Evolutionary conservation across 2,797 vertebrate genomes (phyloP), one percentile per base, ranked within the genome.

Genomic region (Myotis planiceps): DNA sequence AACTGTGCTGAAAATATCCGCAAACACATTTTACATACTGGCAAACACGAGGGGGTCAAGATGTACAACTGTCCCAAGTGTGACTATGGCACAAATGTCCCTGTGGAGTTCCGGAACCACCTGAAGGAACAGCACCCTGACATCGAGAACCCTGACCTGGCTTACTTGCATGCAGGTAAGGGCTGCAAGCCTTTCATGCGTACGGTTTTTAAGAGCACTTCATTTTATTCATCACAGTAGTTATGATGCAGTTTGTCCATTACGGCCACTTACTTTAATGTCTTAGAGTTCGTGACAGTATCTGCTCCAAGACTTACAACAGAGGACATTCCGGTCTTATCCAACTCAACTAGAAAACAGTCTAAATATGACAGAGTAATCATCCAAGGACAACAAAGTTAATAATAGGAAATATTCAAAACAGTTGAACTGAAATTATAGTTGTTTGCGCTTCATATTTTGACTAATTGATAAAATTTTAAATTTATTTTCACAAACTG

Each of bases 41-140:
- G 99, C 93, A 99, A 99, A 89, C 99, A 99, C 2, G 99, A 99
- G 97, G 99, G 99, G 0, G 99, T 99, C 51, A 99, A 99, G 98
- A 99, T 99, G 99, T 99, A 99, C 98, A 99, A 99, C 98, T 99
- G 99, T 96, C 99, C 99, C 76, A 99, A 99, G 94, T 99, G 99
- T 93, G 98, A 98, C 95, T 99, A 99, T 4, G 99, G 99, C 93
- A 99, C 99, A 74, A 99, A 99, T 78, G 98, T 99, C 60, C 99
- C 99, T 0, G 99, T 99, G 98, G 99, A 99, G 49, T 99, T 99
- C 97, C 99, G 99, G 25, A 99, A 99, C 98, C 99, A 99, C 97
- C 97, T 99, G 97, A 99, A 99, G 95, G 99, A 99, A 27, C 98
- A 93, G 4, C 99, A 99, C 85, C 94, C 98, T 2, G 99, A 99